These are phyloP conservation scores for Cladopsammia gracilis DNA, from an alignment of 64 coral and sea anemone genomes.

Conservation along the genomic window DNA sequence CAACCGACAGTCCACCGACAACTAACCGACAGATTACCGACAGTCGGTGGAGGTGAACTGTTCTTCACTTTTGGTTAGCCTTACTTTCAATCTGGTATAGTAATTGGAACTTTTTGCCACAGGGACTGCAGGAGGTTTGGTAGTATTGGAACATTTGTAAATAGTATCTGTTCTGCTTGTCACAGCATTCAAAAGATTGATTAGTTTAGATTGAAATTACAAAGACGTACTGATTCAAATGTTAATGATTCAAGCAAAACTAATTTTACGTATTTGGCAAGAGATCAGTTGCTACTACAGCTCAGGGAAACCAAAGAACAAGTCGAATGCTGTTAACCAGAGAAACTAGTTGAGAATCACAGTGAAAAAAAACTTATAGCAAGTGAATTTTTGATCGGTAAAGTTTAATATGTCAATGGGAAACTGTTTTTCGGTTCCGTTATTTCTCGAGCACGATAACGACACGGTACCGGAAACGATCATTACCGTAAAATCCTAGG, in stretches of 20 bases:
- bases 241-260: neutral
- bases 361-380: too few relatives aligned
- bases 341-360: too few relatives aligned
- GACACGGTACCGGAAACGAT: too few relatives aligned
- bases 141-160: slow-evolving; percentile 35
- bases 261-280: slow-evolving; percentile 17
- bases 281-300: neutral
- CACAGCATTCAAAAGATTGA: slow-evolving; percentile 40
- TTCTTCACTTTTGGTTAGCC: too few relatives aligned
- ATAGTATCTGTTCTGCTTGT: slow-evolving; percentile 36
- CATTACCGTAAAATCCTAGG: too few relatives aligned
- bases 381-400: too few relatives aligned
- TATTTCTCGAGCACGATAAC: too few relatives aligned
- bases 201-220: slow-evolving; percentile 27
- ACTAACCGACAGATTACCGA: too few relatives aligned
- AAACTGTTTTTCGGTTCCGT: too few relatives aligned
- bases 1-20: too few relatives aligned
- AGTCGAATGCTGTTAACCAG: slow-evolving; percentile 2
- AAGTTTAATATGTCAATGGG: too few relatives aligned
- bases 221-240: slow-evolving; percentile 6
- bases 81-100: slow-evolving; percentile 4
- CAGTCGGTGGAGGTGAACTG: too few relatives aligned
- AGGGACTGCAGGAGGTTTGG: slow-evolving; percentile 31
- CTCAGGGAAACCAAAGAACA: slow-evolving; percentile 19
- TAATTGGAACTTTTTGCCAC: slow-evolving; percentile 37